Conservation (phyloP, 2,888 invertebrate genomes). For the Clepsis dumicolana region DNA sequence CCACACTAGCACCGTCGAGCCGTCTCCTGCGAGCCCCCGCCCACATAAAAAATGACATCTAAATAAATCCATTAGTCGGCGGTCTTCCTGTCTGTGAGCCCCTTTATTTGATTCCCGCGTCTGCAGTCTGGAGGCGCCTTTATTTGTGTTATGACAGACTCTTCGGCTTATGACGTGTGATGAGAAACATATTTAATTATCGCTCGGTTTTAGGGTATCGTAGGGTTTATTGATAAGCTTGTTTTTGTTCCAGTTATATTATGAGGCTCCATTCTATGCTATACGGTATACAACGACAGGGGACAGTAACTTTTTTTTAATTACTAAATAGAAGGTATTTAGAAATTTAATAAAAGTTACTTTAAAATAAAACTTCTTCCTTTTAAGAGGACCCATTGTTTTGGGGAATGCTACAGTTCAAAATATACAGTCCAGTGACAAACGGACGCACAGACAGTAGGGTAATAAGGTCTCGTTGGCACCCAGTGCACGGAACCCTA, state of each 20-base stretch:
- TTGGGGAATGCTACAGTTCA: too few species aligned
- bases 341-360: too few species aligned
- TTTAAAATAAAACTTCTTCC: too few species aligned
- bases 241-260: background rate
- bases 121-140: slow-evolving; percentile 74
- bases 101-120: slow-evolving; percentile 72
- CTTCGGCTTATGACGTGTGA: slow-evolving; percentile 71
- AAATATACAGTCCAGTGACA: too few species aligned
- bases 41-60: slow-evolving; percentile 87
- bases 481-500: too few species aligned
- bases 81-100: slow-evolving; percentile 79
- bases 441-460: too few species aligned
- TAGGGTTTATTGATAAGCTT: background rate
- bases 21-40: slow-evolving; percentile 80
- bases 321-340: too few species aligned
- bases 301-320: too few species aligned
- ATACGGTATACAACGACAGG: too few species aligned
- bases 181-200: slow-evolving; percentile 76
- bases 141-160: slow-evolving; percentile 80
- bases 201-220: slow-evolving; percentile 50
- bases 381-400: too few species aligned
- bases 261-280: too few species aligned
- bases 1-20: slow-evolving; percentile 67
- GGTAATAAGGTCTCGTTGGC: too few species aligned
- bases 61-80: slow-evolving; percentile 84